Evolutionary conservation across 2,888 invertebrate species (phyloP), one percentile per base, ranked within the genome.

Genomic region (Pogonocherus hispidulus): DNA sequence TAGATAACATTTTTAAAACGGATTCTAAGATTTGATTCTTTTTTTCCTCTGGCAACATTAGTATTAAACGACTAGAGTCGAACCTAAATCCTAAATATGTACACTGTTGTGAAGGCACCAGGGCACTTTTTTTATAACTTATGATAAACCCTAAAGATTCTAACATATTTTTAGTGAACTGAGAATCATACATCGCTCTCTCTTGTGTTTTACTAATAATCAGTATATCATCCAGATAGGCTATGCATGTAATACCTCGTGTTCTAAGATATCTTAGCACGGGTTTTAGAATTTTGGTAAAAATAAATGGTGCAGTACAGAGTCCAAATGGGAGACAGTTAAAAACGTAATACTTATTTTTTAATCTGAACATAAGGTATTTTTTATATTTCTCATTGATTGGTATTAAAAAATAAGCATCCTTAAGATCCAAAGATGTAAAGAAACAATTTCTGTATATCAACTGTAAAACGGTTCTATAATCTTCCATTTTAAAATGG

Each of bases 201-300:
- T 27, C 52, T 44, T 51, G 37, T 19, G 54, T 55, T 47, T 57
- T 64, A 32, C 67, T 72, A 16, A 75, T 74, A 51, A 70, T 41
- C 5, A 75, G 49, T 11, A 72, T 51, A 41, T 75, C 76, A 54
- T 76, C 76, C 55, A 75, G 65, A 47, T 74, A 75, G 5, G 67
- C 57, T 14, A 70, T 69, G 46, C 70, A 73, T 5, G 67, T 60
- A 14, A 71, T 60, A 23, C 67, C 71, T 52, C 44, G 32, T 62
- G 63, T 47, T 67, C 74, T 72, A 46, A 75, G 60, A 18, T 41
- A 19, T 47, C 37, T 55, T 18, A 76, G 22, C 11, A 72, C 67
- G 19, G 75, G 70, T 59, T 74, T 77, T 57, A 78, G 27, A 19
- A 78, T 60, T 52, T 79, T 79, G 18, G 79, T 78, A 64, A 78